Evolutionary conservation across 2,113 vertebrate species (phyloP), one percentile per base, ranked within the genome.

Genomic region (Gambusia affinis): DNA sequence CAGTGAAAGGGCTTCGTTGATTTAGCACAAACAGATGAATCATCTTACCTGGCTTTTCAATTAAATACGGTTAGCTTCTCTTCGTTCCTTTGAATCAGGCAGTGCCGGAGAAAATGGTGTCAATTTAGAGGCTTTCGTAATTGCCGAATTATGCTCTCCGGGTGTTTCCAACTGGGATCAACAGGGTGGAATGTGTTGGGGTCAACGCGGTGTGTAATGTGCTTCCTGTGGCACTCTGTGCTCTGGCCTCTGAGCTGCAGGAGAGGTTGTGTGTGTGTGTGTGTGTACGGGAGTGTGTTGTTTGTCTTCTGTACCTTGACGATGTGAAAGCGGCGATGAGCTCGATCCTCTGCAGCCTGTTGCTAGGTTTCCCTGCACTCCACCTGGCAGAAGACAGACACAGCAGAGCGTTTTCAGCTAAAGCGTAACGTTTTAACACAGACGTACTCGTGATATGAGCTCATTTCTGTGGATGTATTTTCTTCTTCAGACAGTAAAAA

Each of bases 341-440:
- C 78, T 88, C 51, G 19, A 64, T 76, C 70, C 81, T 71, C 82
- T 79, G 80, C 63, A 67, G 82, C 85, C 82, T 85, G 92, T 91
- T 92, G 89, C 89, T 89, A 92, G 89, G 89, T 86, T 91, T 89
- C 82, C 70, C 80, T 67, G 64, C 1, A 2, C 73, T 78, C 42
- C 44, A 88, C 84, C 85, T 90, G 85, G 75, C 78, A 82, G 54
- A 68, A 35, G 70, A 86, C 63, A 37, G 85, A 83, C 44, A 70
- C 2, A 76, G 64, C 72, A 42, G 78, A 83, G 73, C n/a, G 60
- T 72, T 31, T 78, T 69, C 67, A 79, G 29, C 87, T 77, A 79
- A 35, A 29, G 5, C 2, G 1, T 10, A 24, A 12, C 54, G 5
- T 11, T 7, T 22, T 35, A 19, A 27, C 8, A 7, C 4, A 14